These are phyloP conservation scores for Thaleichthys pacificus DNA, from an alignment of 2,797 vertebrate species.

Conservation along the genomic window DNA sequence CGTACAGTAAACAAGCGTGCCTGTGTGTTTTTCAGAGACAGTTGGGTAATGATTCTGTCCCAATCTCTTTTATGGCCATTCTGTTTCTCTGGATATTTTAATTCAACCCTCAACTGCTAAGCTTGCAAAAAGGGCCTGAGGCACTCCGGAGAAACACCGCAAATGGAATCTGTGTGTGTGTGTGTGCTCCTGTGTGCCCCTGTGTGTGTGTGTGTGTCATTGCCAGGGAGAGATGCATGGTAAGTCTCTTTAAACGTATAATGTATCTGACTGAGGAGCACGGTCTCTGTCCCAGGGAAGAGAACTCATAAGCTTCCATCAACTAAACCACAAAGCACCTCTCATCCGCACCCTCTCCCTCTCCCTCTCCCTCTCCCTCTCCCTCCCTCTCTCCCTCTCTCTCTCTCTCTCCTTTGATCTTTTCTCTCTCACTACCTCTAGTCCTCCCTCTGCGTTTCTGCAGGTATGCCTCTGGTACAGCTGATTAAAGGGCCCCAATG, in stretches of 20 bases:
- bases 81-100: not conserved
- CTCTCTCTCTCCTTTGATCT: not conserved
- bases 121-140: not conserved
- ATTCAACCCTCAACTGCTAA: not conserved
- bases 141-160: too few species aligned
- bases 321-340: too few species aligned
- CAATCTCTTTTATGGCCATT: constrained; percentile 8
- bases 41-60: not conserved
- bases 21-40: constrained; percentile 4
- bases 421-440: not conserved
- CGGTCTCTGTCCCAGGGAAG: not conserved
- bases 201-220: too few species aligned
- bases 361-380: not conserved
- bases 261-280: not conserved
- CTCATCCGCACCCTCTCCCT: not conserved
- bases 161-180: too few species aligned
- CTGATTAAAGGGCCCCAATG: constrained; percentile 40
- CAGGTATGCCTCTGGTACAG: constrained; percentile 36
- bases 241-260: not conserved
- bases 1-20: not conserved
- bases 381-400: not conserved
- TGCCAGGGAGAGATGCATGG: too few species aligned
- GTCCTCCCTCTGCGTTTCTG: constrained; percentile 4
- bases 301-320: too few species aligned
- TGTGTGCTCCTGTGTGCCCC: too few species aligned